Evolutionary conservation across 2,888 invertebrate species (phyloP).

Genomic region (Camptogramma bilineatum): DNA sequence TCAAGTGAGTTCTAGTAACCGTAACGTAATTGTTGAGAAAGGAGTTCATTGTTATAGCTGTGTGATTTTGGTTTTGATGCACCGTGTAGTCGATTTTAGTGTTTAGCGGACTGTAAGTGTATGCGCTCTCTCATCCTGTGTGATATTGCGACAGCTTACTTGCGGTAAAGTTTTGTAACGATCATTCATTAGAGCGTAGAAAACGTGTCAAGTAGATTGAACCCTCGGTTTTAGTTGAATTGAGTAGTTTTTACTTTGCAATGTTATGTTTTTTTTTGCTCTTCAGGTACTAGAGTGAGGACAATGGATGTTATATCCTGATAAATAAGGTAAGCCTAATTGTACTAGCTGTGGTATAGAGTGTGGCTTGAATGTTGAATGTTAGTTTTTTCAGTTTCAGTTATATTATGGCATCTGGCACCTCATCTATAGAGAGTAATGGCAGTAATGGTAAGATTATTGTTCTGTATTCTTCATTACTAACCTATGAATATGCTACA

Average conservation of each 20-base stretch:
- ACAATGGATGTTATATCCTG: slow-evolving; percentile 58
- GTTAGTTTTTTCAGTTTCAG: slow-evolving; percentile 58
- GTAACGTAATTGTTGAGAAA: slow-evolving; percentile 67
- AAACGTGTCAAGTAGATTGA: slow-evolving; percentile 79
- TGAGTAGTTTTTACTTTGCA: slow-evolving; percentile 52
- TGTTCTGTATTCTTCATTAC: not conserved
- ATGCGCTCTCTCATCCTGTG: slow-evolving; percentile 39
- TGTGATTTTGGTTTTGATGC: slow-evolving; percentile 64
- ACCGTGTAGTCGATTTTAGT: slow-evolving; percentile 61
- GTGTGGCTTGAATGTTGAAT: slow-evolving; percentile 26
- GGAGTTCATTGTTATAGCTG: slow-evolving; percentile 65
- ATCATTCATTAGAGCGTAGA: slow-evolving; percentile 81
- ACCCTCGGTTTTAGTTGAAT: slow-evolving; percentile 53
- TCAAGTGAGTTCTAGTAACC: slow-evolving; percentile 61
- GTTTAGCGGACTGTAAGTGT: slow-evolving; percentile 46
- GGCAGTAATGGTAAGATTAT: slow-evolving; percentile 88
- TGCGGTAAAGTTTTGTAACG: slow-evolving; percentile 78
- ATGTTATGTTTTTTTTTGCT: slow-evolving; percentile 34
- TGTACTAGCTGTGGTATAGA: slow-evolving; percentile 8
- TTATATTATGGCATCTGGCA: slow-evolving; percentile 90
- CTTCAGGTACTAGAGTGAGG: slow-evolving; percentile 46
- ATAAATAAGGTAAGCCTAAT: slow-evolving; percentile 52
- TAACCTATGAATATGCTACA: not conserved
- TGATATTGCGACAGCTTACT: slow-evolving; percentile 60
- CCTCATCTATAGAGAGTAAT: slow-evolving; percentile 91